phyloP scores from a whole-genome alignment of 2,113 vertebrate species.

The Macroglossus sobrinus region DNA sequence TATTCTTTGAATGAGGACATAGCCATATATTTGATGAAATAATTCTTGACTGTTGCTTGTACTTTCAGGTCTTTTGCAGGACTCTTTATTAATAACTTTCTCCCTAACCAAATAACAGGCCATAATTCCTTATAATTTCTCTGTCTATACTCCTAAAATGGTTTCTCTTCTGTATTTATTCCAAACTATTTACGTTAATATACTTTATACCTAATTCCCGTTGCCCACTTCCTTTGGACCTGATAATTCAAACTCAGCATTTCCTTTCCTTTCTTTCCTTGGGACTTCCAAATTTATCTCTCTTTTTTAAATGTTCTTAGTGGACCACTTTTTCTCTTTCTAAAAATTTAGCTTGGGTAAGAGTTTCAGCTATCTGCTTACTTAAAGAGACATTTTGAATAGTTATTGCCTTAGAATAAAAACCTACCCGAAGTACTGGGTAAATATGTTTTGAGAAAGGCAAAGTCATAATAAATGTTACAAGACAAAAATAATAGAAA shows the following conservation, averaged over 20 bases:
- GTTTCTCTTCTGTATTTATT: neutral
- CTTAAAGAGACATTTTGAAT: neutral
- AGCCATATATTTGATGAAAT: neutral
- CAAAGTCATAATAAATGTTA: neutral
- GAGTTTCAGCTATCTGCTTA: neutral
- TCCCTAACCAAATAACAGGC: neutral
- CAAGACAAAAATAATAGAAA: neutral
- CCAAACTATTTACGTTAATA: neutral
- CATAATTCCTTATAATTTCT: neutral
- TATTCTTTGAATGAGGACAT: neutral
- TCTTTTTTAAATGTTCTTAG: neutral
- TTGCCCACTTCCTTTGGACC: neutral
- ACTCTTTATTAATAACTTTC: neutral
- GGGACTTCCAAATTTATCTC: neutral
- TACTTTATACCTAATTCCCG: neutral
- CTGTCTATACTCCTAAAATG: neutral
- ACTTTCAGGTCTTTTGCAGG: neutral
- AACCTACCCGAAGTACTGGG: neutral
- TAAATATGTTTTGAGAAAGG: neutral
- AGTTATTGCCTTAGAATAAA: neutral
- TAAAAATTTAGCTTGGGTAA: neutral
- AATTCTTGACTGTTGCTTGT: neutral
- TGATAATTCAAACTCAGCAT: neutral
- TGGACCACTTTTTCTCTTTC: neutral
- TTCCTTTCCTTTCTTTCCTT: neutral